Base-by-base conservation (phyloP, 2,888 invertebrate species). In the Drosophila kanekoi region DNA sequence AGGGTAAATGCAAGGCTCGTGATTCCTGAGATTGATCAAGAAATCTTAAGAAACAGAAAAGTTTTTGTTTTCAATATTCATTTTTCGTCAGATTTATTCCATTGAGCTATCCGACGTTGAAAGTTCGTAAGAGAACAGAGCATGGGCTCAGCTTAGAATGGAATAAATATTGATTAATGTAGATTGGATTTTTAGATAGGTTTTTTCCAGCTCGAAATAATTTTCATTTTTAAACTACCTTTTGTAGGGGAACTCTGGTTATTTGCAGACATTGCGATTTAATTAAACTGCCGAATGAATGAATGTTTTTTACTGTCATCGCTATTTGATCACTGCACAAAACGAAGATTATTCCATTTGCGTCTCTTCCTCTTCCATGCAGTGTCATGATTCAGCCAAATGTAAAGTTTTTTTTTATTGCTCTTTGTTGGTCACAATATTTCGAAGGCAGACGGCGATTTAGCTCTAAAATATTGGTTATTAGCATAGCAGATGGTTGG, bases 391-490 rank as follows among this genome's bases (percentile, higher is more conserved):
- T 78, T 75, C 68, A 78, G 71, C 63, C 59, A 67, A 52, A 66
- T 66, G 59, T 20, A 59, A 56, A 64, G 60, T 63, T 33, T 51
- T 33, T 51, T n/a, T 52, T 37, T 57, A 18, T 51, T 40, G 35
- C 14, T 57, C 74, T 60, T 75, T 61, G 72, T 38, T 66, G 69
- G 65, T 48, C 72, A 76, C 75, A 71, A 83, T 72, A 83, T 72
- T 76, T 71, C 51, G 43, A 64, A 32, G 49, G 76, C 76, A 81
- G 73, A 73, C 79, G 53, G 62, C 58, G 66, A 54, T 49, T 67
- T 63, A 63, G 76, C 68, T 84, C 73, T 84, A 77, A 84, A 84
- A 74, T 84, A 81, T 81, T 82, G 85, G 85, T 81, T 81, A 81
- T 81, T 85, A 85, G 74, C 82, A 81, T 81, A 77, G 59, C 53